Base-by-base conservation (phyloP, 1,140 invertebrate genomes). In the Mycetomoellerius zeteki region DNA sequence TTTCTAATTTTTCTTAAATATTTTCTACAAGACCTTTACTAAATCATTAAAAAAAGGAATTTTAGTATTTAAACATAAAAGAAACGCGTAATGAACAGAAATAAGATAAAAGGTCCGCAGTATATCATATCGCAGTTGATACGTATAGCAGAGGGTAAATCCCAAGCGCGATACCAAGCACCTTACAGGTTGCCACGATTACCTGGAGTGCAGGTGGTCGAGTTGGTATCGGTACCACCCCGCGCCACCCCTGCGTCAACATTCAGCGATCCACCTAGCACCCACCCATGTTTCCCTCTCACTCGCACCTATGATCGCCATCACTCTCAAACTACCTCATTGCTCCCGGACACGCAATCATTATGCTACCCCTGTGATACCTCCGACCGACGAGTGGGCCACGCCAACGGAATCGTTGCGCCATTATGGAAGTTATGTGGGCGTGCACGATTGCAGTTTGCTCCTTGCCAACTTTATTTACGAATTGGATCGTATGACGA, bases 391-490 rank as follows among this genome's bases (percentile, higher is more conserved):
- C 89, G 86, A 73, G 69, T 75, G 69, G 75, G 85, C 87, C 75
- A 92, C 90, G 89, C 89, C 92, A 87, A 82, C 92, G 90, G 92
- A 94, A 94, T 94, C 91, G 93, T 93, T 94, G 92, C 93, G 93
- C 94, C 94, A 95, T 95, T 94, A 95, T 94, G 93, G 91, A 92
- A 95, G 93, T 95, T 94, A 94, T 90, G 94, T 94, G 94, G 94
- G 94, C 94, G 95, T 94, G 93, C 88, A 93, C 93, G 89, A 94
- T 93, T 92, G 93, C 94, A 95, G 94, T 94, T 94, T 94, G 91
- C 93, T 93, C 88, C 89, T 94, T 94, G 94, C 95, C 93, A 94
- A 95, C 94, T 95, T 95, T 94, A 95, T 95, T 95, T 94, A 94
- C 92, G 94, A 94, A 95, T 95, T 91, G 92, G 78, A 92, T 92